Evolutionary conservation across 2,113 vertebrate species (phyloP).

Genomic region (Oncorhynchus nerka): DNA sequence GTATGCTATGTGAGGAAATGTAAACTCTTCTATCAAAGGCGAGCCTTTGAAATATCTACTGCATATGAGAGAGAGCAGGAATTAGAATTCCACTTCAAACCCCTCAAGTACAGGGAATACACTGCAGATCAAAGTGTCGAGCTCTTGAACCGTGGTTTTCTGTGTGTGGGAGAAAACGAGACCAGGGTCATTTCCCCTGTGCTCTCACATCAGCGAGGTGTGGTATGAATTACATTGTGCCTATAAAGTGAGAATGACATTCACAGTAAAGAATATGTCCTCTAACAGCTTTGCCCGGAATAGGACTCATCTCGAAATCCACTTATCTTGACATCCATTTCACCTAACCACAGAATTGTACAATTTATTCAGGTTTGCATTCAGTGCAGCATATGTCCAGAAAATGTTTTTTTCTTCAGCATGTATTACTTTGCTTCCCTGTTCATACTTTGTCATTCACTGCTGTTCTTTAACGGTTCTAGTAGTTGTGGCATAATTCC

Average conservation of each 20-base stretch:
- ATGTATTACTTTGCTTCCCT: not conserved
- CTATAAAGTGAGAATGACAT: not conserved
- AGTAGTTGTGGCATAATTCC: no score
- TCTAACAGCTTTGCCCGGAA: not conserved
- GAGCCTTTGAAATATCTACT: conserved; percentile 6
- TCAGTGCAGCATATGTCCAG: not conserved
- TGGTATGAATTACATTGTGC: not conserved
- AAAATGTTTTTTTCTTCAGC: not conserved
- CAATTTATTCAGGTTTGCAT: not conserved
- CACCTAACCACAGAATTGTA: not conserved
- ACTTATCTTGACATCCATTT: not conserved
- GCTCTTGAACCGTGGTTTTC: not conserved
- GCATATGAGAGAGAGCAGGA: not conserved
- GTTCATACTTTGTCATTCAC: not conserved
- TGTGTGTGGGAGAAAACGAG: not conserved
- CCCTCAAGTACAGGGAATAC: no score
- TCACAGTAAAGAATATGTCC: not conserved
- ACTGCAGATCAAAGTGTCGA: not conserved
- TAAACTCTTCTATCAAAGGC: not conserved
- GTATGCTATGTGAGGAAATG: no score
- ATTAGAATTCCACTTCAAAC: no score
- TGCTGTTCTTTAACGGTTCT: no score
- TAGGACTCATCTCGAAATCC: not conserved
- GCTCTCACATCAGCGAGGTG: not conserved
- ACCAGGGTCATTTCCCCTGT: not conserved